These are phyloP conservation scores for Tachysurus vachellii DNA, from an alignment of 2,113 vertebrate genomes.

Conservation along the genomic window DNA sequence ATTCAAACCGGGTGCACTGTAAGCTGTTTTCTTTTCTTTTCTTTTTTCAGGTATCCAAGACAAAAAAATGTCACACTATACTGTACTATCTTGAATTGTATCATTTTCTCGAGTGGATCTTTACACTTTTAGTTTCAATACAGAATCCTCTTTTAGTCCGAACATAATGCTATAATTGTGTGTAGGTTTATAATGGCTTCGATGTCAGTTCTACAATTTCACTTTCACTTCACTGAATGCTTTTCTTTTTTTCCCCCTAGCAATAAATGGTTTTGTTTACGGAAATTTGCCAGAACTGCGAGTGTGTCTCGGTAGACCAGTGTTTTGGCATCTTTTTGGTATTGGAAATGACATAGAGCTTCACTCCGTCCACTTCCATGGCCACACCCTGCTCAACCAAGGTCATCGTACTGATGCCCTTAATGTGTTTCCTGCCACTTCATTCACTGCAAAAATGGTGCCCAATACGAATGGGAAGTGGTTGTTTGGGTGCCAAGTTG, in stretches of 20 bases:
- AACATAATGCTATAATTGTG: background rate
- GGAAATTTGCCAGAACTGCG: conserved; percentile 84
- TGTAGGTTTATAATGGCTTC: background rate
- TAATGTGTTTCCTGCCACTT: conserved; percentile 89
- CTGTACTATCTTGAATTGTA: background rate
- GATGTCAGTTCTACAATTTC: background rate
- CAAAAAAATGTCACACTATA: background rate
- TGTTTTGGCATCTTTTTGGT: conserved; percentile 91
- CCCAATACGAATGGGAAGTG: conserved; percentile 80
- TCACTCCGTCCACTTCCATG: conserved; percentile 89
- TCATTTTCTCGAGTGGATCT: background rate
- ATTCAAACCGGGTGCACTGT: conserved; percentile 93
- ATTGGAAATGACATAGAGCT: conserved; percentile 93
- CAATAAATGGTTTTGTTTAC: conserved; percentile 90
- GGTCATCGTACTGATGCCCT: conserved; percentile 86
- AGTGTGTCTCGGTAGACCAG: conserved; percentile 75
- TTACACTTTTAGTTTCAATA: background rate
- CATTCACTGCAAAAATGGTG: conserved; percentile 82
- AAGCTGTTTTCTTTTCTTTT: conserved; percentile 46
- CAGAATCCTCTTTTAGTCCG: background rate
- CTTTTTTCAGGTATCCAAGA: background rate
- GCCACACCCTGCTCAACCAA: conserved; percentile 84
- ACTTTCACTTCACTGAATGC: background rate
- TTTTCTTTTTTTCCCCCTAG: conserved; percentile 52
- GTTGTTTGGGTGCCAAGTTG: conserved; percentile 90